Evolutionary conservation across 2,797 vertebrate genomes (phyloP).

Genomic region (Glossophaga mutica): DNA sequence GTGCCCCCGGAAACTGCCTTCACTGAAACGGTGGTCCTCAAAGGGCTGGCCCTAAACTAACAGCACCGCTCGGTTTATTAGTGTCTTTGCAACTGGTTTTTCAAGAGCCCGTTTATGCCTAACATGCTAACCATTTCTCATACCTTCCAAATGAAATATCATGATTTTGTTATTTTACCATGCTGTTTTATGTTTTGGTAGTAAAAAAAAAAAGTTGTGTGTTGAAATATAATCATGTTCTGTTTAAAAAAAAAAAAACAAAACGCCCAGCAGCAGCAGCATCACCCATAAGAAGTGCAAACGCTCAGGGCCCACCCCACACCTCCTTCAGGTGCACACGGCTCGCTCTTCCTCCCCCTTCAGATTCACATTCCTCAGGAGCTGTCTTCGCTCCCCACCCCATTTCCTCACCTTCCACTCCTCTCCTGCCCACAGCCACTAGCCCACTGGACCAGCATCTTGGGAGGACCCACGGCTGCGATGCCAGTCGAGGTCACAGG

Average conservation of each 20-base stretch:
- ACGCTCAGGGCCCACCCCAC: neutral
- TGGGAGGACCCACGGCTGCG: neutral
- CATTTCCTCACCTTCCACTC: neutral
- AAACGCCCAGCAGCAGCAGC: neutral
- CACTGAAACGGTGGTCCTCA: neutral
- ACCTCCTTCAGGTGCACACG: neutral
- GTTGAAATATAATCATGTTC: too few relatives aligned
- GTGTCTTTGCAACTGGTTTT: too few relatives aligned
- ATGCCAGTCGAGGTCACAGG: neutral
- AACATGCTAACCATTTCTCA: too few relatives aligned
- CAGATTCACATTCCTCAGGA: neutral
- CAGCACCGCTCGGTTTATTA: neutral
- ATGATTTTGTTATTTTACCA: too few relatives aligned
- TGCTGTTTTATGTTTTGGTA: too few relatives aligned
- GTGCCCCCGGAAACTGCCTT: neutral
- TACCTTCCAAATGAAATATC: too few relatives aligned
- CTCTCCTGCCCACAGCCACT: fast-evolving
- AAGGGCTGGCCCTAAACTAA: neutral
- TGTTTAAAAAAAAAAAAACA: too few relatives aligned
- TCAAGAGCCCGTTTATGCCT: too few relatives aligned
- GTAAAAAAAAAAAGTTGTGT: too few relatives aligned
- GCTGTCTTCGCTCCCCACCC: neutral
- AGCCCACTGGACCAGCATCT: neutral
- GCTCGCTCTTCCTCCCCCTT: neutral
- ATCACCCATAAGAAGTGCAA: neutral